A percentile compares a stretch with the other conserved stretches of the same genome.
Evolutionary conservation across 2,113 vertebrate genomes (phyloP).

Genomic region (Gymnocephalus cernua): DNA sequence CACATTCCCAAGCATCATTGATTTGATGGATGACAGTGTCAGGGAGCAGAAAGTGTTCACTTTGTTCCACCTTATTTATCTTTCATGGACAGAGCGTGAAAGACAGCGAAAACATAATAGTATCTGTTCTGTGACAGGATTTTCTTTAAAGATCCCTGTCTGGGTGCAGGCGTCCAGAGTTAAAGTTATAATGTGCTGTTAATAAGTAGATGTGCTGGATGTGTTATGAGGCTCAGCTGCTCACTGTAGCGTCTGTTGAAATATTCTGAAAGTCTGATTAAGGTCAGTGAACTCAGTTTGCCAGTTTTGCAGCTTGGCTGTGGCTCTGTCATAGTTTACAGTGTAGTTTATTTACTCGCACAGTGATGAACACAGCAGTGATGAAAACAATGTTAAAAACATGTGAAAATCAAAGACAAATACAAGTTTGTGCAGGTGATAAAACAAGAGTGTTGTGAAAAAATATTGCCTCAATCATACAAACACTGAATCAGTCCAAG

Average conservation of each 20-base stretch:
- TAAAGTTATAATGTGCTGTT: slow-evolving; percentile 22
- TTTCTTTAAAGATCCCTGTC: background rate
- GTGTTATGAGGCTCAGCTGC: slow-evolving; percentile 40
- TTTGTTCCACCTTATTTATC: slow-evolving; percentile 31
- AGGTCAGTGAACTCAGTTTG: slow-evolving; percentile 37
- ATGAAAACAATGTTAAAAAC: slow-evolving; percentile 1
- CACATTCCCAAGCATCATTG: slow-evolving; percentile 22
- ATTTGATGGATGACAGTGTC: slow-evolving; percentile 15
- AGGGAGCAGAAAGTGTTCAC: background rate
- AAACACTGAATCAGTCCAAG: background rate
- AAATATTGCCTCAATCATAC: background rate
- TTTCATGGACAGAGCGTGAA: slow-evolving; percentile 23
- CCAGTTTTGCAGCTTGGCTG: slow-evolving; percentile 15
- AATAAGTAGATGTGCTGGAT: slow-evolving; percentile 3
- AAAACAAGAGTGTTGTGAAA: slow-evolving; percentile 39
- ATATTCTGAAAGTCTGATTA: slow-evolving; percentile 22
- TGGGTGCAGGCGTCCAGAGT: slow-evolving; percentile 10
- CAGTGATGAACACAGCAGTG: slow-evolving; percentile 19
- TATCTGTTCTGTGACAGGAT: slow-evolving; percentile 15
- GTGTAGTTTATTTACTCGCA: slow-evolving; percentile 43
- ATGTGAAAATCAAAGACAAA: background rate
- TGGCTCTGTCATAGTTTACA: slow-evolving; percentile 16
- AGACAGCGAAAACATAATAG: slow-evolving; percentile 2
- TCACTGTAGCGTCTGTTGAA: slow-evolving; percentile 30
- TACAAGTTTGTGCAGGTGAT: slow-evolving; percentile 40